Evolutionary conservation across 2,113 vertebrate genomes (phyloP).

Genomic region (Hoplias malabaricus): DNA sequence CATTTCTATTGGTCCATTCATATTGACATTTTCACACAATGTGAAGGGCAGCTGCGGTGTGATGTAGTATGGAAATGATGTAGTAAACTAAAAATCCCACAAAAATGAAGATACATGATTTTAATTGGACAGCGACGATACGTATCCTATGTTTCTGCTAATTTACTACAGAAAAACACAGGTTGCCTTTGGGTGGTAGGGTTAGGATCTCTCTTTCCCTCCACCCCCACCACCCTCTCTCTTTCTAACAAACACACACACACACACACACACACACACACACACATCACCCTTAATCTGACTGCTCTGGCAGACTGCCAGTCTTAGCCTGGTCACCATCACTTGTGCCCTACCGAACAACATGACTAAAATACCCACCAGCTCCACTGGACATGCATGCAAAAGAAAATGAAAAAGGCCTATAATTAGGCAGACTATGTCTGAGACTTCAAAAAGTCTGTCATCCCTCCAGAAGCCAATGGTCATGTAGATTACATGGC

Average conservation of each 20-base stretch:
- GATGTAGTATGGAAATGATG: too few species aligned
- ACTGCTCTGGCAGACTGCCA: slow-evolving; percentile 61
- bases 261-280: neutral
- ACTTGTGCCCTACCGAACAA: slow-evolving; percentile 51
- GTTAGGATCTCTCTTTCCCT: too few species aligned
- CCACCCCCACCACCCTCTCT: too few species aligned
- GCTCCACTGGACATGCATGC: slow-evolving; percentile 52
- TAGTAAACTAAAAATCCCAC: too few species aligned
- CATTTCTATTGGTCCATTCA: too few species aligned
- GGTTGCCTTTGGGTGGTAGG: neutral
- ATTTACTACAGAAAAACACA: too few species aligned
- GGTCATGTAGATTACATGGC: slow-evolving; percentile 60
- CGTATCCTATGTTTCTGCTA: too few species aligned
- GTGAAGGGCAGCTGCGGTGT: too few species aligned
- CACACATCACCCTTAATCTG: neutral
- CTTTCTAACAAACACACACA: too few species aligned
- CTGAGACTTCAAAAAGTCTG: slow-evolving; percentile 66
- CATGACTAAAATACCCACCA: slow-evolving; percentile 59
- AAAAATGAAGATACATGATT: too few species aligned
- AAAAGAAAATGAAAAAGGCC: slow-evolving; percentile 49
- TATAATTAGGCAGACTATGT: slow-evolving; percentile 67
- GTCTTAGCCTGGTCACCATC: slow-evolving; percentile 57
- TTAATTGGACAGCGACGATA: too few species aligned
- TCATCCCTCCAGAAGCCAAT: slow-evolving; percentile 52
- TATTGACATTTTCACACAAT: too few species aligned